Base-by-base conservation (phyloP, 1,140 invertebrate species). In the Magallana ariakensis region DNA sequence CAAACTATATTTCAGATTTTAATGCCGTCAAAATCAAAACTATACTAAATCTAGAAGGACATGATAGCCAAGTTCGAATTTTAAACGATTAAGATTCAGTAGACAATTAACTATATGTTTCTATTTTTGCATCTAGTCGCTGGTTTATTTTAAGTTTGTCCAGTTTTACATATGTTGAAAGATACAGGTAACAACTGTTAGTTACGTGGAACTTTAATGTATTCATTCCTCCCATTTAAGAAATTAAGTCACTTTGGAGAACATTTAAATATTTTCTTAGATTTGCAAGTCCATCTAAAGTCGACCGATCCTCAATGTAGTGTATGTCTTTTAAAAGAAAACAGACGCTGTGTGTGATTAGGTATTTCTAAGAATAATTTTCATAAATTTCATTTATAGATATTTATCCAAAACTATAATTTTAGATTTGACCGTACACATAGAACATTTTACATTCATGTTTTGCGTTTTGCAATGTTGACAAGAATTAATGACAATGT, bases 261-360 rank as follows among this genome's bases (percentile, higher is more conserved):
- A n/a, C n/a, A n/a, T n/a, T n/a, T n/a, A n/a, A n/a, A 91, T 16
- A 55, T 89, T 75, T 11, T 89, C 90, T 84, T 89, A 60, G 7
- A 89, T 87, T 84, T 90, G 89, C 54, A 91, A 54, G 70, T 87
- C 85, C 66, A 85, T 86, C 90, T 89, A 91, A 1, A 86, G 83
- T 8, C 88, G 54, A 0, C 89, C 22, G 89, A 66, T 46, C 60
- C 87, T 46, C 88, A 88, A 56, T 81, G 60, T 13, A 15, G 57
- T 7, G 88, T 26, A 1, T 70, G n/a, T 26, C 81, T 81, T 60
- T 56, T 22, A 70, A 88, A 85, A 0, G 60, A 15, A 75, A 85
- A 91, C 0, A 90, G n/a, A 55, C 66, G 58, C 4, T 54, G 19
- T 0, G 81, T 33, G 3, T 84, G 58, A n/a, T n/a, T n/a, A n/a